Percentiles rank a stretch among this genome's conserved stretches.
These are phyloP conservation scores for Nothura maculosa DNA, from an alignment of 2,797 vertebrate species.

Conservation along the genomic window DNA sequence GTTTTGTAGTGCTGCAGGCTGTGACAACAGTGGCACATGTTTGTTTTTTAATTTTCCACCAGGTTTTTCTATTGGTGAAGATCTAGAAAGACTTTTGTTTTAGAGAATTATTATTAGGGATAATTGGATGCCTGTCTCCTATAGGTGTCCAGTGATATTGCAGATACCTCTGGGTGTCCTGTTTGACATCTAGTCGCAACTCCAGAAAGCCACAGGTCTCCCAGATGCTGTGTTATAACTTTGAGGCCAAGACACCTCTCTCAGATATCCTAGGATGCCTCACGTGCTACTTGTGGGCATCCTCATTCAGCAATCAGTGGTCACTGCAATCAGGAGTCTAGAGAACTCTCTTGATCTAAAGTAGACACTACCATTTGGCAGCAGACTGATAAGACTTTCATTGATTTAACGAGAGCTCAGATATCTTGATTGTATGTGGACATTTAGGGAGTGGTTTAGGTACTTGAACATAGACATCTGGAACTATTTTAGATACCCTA, in stretches of 20 bases:
- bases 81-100: background rate
- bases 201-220: background rate
- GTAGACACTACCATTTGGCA: background rate
- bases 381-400: background rate
- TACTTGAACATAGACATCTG: background rate
- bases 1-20: background rate
- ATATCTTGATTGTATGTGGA: background rate
- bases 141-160: background rate
- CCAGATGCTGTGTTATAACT: background rate
- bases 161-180: background rate
- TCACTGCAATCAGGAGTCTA: background rate
- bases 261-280: background rate
- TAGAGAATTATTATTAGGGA: background rate
- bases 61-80: background rate
- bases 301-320: fast-evolving
- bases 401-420: background rate
- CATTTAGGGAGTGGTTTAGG: background rate
- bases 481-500: background rate
- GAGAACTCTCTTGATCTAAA: background rate
- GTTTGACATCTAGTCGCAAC: background rate
- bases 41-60: background rate
- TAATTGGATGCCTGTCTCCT: background rate
- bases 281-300: background rate
- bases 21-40: background rate
- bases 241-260: background rate